These are phyloP conservation scores for Drosophila testacea DNA, from an alignment of 2,888 invertebrate genomes.

Conservation along the genomic window DNA sequence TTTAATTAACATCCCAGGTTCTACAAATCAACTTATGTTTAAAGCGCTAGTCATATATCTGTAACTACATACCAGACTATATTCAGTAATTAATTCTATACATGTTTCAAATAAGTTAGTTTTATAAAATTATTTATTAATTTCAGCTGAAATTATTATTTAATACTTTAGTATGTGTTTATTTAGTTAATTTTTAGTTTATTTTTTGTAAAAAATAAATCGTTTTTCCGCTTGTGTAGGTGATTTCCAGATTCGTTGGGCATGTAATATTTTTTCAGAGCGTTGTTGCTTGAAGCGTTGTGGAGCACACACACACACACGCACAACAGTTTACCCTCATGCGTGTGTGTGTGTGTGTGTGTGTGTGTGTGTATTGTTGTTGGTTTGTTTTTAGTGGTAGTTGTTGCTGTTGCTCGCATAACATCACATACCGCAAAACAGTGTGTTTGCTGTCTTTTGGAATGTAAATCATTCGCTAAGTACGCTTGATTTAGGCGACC, in stretches of 20 bases:
- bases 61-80: too few species aligned
- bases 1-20: too few species aligned
- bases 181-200: too few species aligned
- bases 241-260: conserved; percentile 40
- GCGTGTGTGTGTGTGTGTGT: conserved; percentile 6
- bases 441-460: conserved; percentile 84
- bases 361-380: conserved; percentile 25
- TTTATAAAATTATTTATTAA: too few species aligned
- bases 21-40: too few species aligned
- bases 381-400: conserved; percentile 40
- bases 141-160: too few species aligned
- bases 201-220: too few species aligned
- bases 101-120: too few species aligned
- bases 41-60: too few species aligned
- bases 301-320: conserved; percentile 45
- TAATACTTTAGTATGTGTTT: too few species aligned
- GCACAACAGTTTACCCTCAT: conserved; percentile 23
- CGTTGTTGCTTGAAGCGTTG: conserved; percentile 55
- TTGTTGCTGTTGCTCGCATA: conserved; percentile 76
- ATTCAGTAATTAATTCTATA: too few species aligned
- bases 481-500: conserved; percentile 84
- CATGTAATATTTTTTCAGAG: conserved; percentile 16
- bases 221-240: conserved; percentile 43
- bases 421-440: conserved; percentile 84
- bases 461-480: conserved; percentile 85